Base-by-base conservation (phyloP, 2,888 invertebrate species). In the Zygothrica quintamaculata region DNA sequence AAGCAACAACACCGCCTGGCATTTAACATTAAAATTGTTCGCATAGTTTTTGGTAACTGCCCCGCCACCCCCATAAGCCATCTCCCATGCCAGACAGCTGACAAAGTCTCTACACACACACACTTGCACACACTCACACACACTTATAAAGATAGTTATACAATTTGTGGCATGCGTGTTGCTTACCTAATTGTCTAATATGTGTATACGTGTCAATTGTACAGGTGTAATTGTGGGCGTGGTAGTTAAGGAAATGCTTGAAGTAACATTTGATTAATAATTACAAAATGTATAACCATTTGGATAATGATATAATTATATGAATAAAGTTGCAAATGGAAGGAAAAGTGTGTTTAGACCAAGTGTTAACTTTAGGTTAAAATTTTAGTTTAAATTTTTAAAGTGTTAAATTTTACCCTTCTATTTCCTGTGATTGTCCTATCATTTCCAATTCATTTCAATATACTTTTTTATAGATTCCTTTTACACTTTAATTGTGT, bases 11-110 rank as follows among this genome's bases (percentile, higher is more conserved):
- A 78, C 70, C 65, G 64, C 46, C 61, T 57, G 84, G 73, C 73
- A 82, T 69, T 84, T 80, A 78, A 65, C 81, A 82, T 82, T 82
- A 86, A 82, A 84, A 82, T 82, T 84, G 70, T 77, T 84, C 46
- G 78, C 87, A 82, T 82, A 86, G 81, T 82, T 82, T 72, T 77
- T 66, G 12, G 62, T 43, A 16, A 51, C 37, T 44, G 46, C 44
- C 31, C 3, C 36, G 3, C 9, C 9, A 7, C 43, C 29, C 7
- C 12, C 6, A 1, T 5, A 15, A 50, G 13, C 12, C 33, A 13
- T 36, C 53, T 46, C 18, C 39, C 33, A 33, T 33, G 13, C 55
- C 43, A 50, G 37, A 48, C 72, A 75, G 53, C 58, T 55, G 51
- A 48, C 59, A 42, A 18, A 29, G 33, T 29, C 46, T 51, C n/a